Evolutionary conservation across 2,888 invertebrate species (phyloP).

Genomic region (Euplexia lucipara): DNA sequence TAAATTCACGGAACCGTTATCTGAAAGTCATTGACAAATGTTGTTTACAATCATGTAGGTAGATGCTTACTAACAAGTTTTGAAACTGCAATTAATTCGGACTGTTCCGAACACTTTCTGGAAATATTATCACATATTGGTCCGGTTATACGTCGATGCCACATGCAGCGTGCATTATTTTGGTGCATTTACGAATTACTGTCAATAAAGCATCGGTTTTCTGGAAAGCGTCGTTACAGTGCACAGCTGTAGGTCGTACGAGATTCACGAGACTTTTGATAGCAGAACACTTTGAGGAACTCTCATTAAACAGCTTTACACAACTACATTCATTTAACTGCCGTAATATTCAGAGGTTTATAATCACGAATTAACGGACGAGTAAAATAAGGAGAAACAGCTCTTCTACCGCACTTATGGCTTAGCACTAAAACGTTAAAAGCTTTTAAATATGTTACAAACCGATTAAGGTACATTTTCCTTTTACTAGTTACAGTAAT

Average conservation of each 20-base stretch:
- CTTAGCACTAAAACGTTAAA: slow-evolving; percentile 48
- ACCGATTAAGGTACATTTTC: slow-evolving; percentile 30
- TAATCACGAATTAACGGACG: slow-evolving; percentile 58
- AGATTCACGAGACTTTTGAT: slow-evolving; percentile 62
- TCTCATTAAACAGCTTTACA: slow-evolving; percentile 58
- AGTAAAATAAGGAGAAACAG: slow-evolving; percentile 53
- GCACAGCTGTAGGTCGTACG: slow-evolving; percentile 80
- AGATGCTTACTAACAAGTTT: slow-evolving; percentile 65
- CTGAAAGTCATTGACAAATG: slow-evolving; percentile 34
- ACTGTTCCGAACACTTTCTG: slow-evolving; percentile 62
- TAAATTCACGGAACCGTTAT: slow-evolving; percentile 16
- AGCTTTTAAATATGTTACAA: slow-evolving; percentile 54
- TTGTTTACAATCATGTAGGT: slow-evolving; percentile 51
- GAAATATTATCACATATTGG: slow-evolving; percentile 68
- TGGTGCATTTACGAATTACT: slow-evolving; percentile 81
- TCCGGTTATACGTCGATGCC: slow-evolving; percentile 69
- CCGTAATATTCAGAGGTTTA: slow-evolving; percentile 49
- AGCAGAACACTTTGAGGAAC: slow-evolving; percentile 51
- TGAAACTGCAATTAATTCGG: slow-evolving; percentile 62
- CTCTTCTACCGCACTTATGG: slow-evolving; percentile 40
- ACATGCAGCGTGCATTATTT: slow-evolving; percentile 80
- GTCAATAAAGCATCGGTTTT: slow-evolving; percentile 83
- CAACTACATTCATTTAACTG: slow-evolving; percentile 37
- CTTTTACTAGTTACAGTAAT: slow-evolving; percentile 24
- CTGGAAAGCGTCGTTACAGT: slow-evolving; percentile 79